Conservation (phyloP, 1,140 invertebrate species). For the Drosophila kikkawai region DNA sequence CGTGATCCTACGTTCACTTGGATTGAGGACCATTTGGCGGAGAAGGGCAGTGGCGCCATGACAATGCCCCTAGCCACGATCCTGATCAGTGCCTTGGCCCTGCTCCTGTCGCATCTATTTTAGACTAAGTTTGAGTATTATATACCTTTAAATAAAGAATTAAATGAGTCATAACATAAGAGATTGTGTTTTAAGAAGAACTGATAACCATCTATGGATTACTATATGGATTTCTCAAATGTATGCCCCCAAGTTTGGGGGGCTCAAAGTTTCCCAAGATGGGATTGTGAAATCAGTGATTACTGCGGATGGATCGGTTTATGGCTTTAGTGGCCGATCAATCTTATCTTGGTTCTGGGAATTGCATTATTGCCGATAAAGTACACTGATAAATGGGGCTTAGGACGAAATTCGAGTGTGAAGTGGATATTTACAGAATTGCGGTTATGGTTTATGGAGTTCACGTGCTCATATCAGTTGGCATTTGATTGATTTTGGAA, state of each 20-base stretch:
- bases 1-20: conserved; percentile 61
- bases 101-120: conserved; percentile 27
- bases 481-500: neutral
- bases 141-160: conserved; percentile 6
- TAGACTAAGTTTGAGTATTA: conserved; percentile 37
- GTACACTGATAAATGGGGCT: conserved; percentile 24
- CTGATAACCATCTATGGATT: neutral
- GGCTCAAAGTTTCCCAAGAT: conserved; percentile 8
- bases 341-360: conserved; percentile 38
- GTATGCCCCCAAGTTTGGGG: neutral
- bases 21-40: conserved; percentile 21
- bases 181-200: neutral
- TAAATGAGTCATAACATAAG: conserved; percentile 20
- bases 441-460: conserved; percentile 16
- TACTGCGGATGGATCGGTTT: conserved; percentile 30
- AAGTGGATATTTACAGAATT: conserved; percentile 34
- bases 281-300: conserved; percentile 17
- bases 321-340: conserved; percentile 26
- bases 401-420: conserved; percentile 22
- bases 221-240: neutral
- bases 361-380: conserved; percentile 18
- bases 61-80: conserved; percentile 37
- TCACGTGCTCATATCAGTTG: conserved; percentile 19
- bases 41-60: conserved; percentile 32
- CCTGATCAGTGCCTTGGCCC: conserved; percentile 27